Evolutionary conservation across 2,888 invertebrate species (phyloP).

Genomic region (Beris morrisii): DNA sequence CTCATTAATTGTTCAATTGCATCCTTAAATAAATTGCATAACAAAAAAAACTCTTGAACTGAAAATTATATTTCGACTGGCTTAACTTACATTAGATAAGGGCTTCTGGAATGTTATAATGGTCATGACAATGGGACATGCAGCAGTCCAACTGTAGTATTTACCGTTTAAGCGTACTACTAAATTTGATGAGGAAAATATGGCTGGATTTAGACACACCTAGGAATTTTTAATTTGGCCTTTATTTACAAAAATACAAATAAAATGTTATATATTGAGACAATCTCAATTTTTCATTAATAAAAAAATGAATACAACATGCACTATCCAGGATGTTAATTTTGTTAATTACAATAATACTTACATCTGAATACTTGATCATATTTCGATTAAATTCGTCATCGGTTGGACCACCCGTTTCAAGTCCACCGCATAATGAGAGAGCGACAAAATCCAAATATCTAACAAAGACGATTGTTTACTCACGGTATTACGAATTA

Average conservation of each 20-base stretch:
- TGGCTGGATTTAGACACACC: slow-evolving; percentile 69
- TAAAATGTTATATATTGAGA: no score
- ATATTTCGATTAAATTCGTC: slow-evolving; percentile 66
- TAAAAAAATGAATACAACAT: slow-evolving; percentile 1
- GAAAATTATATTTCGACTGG: slow-evolving; percentile 14
- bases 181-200: slow-evolving; percentile 78
- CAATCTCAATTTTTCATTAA: background rate
- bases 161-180: slow-evolving; percentile 85
- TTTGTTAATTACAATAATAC: slow-evolving; percentile 38
- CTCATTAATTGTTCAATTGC: slow-evolving; percentile 53
- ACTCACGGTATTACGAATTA: slow-evolving; percentile 15
- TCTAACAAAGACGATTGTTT: slow-evolving; percentile 46
- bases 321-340: background rate
- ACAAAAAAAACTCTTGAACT: slow-evolving; percentile 5
- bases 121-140: slow-evolving; percentile 87
- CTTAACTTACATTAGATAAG: slow-evolving; percentile 68
- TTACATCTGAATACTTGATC: slow-evolving; percentile 59
- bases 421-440: slow-evolving; percentile 75
- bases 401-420: slow-evolving; percentile 61
- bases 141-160: slow-evolving; percentile 88
- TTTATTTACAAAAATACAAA: background rate
- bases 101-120: slow-evolving; percentile 83
- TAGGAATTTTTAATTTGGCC: slow-evolving; percentile 41
- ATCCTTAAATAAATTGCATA: slow-evolving; percentile 44
- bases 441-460: slow-evolving; percentile 67